These are phyloP conservation scores for Didymodactylos carnosus DNA, from an alignment of 2,888 invertebrate species.

Conservation along the genomic window DNA sequence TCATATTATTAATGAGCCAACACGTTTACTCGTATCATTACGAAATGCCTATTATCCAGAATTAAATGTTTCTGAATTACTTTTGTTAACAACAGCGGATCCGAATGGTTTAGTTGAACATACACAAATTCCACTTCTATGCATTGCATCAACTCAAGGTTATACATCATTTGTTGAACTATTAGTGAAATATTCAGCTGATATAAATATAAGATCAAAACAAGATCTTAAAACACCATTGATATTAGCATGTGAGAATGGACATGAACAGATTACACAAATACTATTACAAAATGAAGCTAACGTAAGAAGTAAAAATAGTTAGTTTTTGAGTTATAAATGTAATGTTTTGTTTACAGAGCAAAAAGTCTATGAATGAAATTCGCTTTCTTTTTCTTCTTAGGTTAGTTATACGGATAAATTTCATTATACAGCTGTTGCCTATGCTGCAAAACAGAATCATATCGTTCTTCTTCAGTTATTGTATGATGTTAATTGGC, in stretches of 20 bases:
- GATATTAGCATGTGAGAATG: conserved; percentile 62
- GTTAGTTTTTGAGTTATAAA: too few species aligned
- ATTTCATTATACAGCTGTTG: background rate
- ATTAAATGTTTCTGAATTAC: background rate
- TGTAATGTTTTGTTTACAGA: background rate
- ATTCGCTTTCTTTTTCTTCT: background rate
- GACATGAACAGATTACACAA: conserved; percentile 55
- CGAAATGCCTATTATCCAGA: background rate
- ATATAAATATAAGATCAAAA: conserved; percentile 55
- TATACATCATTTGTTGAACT: conserved; percentile 71
- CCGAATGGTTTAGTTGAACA: background rate
- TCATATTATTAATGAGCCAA: background rate
- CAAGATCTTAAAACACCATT: conserved; percentile 71
- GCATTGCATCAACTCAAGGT: conserved; percentile 76
- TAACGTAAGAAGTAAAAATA: too few species aligned
- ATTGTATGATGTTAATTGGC: too few species aligned
- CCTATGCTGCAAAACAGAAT: background rate
- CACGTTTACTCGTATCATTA: background rate
- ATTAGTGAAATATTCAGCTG: conserved; percentile 68
- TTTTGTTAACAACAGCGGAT: background rate
- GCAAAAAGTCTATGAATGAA: background rate
- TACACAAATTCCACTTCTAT: conserved; percentile 49
- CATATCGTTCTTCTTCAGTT: too few species aligned
- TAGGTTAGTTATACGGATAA: background rate
- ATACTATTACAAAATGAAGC: conserved; percentile 41